Evolutionary conservation across 2,113 vertebrate species (phyloP).

Genomic region (Psettodes erumei): DNA sequence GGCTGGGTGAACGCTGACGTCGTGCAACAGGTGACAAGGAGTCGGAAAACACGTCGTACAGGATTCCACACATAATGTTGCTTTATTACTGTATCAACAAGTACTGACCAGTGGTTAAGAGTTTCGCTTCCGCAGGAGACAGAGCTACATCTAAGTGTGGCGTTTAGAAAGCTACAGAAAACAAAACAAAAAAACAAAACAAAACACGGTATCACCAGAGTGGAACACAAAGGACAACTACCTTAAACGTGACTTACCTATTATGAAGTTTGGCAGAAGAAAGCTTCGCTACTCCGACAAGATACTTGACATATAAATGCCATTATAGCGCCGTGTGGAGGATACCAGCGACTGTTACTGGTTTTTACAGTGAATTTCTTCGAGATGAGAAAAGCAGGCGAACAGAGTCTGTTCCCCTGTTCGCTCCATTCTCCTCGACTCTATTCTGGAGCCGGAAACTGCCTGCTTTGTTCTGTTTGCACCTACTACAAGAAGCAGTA

Average conservation of each 20-base stretch:
- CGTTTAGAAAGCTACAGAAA: not conserved
- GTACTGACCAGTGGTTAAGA: rapidly evolving
- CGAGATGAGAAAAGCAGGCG: not conserved
- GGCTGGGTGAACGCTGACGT: slow-evolving; percentile 5
- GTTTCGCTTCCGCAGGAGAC: not conserved
- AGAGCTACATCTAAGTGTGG: not conserved
- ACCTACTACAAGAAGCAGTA: no score
- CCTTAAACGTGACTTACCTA: slow-evolving; percentile 30
- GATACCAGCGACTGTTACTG: not conserved
- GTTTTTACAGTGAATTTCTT: not conserved
- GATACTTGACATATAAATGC: no score
- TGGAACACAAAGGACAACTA: slow-evolving; percentile 15
- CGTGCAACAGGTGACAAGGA: slow-evolving; percentile 53
- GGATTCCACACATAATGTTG: slow-evolving; percentile 7
- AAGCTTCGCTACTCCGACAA: slow-evolving; percentile 13
- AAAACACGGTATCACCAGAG: no score
- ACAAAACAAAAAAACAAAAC: not conserved
- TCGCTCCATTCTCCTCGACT: slow-evolving; percentile 33
- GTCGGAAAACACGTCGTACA: slow-evolving; percentile 29
- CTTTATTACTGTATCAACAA: not conserved
- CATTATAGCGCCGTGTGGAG: slow-evolving; percentile 10
- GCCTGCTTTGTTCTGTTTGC: not conserved
- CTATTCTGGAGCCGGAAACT: not conserved
- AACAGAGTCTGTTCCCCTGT: rapidly evolving
- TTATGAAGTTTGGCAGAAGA: slow-evolving; percentile 1